Conservation (phyloP, 2,888 invertebrate species). For the Dastarcus helophoroides region DNA sequence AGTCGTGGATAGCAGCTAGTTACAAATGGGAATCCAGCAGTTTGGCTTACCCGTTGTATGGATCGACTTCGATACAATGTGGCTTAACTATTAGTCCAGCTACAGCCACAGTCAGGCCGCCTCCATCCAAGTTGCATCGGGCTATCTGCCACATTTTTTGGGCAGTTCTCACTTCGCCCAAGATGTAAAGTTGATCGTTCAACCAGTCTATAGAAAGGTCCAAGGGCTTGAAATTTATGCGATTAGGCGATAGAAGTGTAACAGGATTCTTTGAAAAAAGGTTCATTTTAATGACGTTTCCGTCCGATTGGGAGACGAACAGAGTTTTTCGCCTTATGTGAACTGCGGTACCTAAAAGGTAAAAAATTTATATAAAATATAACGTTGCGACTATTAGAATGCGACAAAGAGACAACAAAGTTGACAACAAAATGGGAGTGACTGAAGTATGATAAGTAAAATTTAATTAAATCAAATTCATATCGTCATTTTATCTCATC, state of each 20-base stretch:
- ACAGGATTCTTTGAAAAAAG: slow-evolving; percentile 36
- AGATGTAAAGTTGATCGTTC: slow-evolving; percentile 69
- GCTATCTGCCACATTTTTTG: slow-evolving; percentile 59
- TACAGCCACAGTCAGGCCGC: slow-evolving; percentile 55
- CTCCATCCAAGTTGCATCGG: slow-evolving; percentile 64
- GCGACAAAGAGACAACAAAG: no score
- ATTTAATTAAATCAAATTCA: no score
- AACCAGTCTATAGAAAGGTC: slow-evolving; percentile 83
- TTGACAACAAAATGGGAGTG: no score
- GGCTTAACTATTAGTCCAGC: slow-evolving; percentile 60
- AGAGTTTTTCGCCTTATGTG: slow-evolving; percentile 62
- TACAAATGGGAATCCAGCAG: slow-evolving; percentile 5
- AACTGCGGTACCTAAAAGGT: slow-evolving; percentile 56
- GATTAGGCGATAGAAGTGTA: slow-evolving; percentile 31
- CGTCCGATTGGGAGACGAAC: slow-evolving; percentile 63
- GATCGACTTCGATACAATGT: slow-evolving; percentile 78
- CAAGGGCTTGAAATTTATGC: slow-evolving; percentile 52
- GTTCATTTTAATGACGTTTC: slow-evolving; percentile 42
- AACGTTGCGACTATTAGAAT: no score
- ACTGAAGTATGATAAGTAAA: no score
- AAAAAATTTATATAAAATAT: not conserved
- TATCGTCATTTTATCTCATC: no score
- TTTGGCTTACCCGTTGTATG: slow-evolving; percentile 65
- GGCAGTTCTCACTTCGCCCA: slow-evolving; percentile 50
- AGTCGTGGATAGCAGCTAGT: no score